Conservation (phyloP, 2,888 invertebrate genomes). For the Hermodice carunculata region DNA sequence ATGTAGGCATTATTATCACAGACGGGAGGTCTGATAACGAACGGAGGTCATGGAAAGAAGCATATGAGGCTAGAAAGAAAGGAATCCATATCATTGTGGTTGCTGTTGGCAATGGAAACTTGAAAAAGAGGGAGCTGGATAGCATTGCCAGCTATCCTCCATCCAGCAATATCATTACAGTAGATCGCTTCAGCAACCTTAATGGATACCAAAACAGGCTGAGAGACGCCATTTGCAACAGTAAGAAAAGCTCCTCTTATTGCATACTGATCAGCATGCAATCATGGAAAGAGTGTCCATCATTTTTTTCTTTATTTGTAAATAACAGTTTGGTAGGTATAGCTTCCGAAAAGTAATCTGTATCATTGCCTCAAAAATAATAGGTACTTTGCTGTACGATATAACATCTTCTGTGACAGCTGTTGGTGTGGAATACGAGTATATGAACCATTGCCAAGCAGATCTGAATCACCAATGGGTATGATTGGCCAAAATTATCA, state of each 20-base stretch:
- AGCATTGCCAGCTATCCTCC: conserved; percentile 50
- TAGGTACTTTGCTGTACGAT: too few relatives aligned
- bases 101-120: conserved; percentile 19
- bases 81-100: conserved; percentile 27
- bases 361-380: too few relatives aligned
- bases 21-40: conserved; percentile 19
- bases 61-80: conserved; percentile 19
- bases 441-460: too few relatives aligned
- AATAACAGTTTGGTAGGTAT: too few relatives aligned
- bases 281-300: too few relatives aligned
- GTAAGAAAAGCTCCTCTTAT: conserved; percentile 47
- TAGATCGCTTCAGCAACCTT: conserved; percentile 22
- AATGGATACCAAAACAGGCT: conserved; percentile 16
- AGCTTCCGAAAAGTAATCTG: too few relatives aligned
- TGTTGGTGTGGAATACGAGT: too few relatives aligned
- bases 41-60: conserved; percentile 28
- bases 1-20: conserved; percentile 11
- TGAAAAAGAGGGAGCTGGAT: conserved; percentile 50
- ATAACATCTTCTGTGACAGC: too few relatives aligned
- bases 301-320: too few relatives aligned
- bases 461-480: too few relatives aligned
- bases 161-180: conserved; percentile 36
- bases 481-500: too few relatives aligned
- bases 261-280: too few relatives aligned
- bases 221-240: conserved; percentile 42